Evolutionary conservation across 2,888 invertebrate species (phyloP).

Genomic region (Leptogaster cylindrica): DNA sequence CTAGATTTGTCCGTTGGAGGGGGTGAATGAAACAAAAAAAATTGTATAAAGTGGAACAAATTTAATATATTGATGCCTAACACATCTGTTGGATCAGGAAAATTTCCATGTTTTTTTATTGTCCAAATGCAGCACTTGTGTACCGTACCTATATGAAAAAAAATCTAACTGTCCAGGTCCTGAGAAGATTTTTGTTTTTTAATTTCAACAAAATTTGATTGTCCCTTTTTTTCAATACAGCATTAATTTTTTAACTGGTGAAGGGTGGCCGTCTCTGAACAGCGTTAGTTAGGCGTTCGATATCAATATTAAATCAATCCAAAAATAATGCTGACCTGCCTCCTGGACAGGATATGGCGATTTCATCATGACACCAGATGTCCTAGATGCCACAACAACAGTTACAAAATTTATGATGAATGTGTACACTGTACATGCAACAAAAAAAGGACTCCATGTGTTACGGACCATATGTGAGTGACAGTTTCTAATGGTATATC

Average conservation of each 20-base stretch:
- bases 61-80: conserved; percentile 38
- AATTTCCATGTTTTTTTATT: conserved; percentile 18
- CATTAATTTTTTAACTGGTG: conserved; percentile 6
- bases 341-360: neutral
- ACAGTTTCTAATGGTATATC: conserved; percentile 20
- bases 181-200: too few species aligned
- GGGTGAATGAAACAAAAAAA: conserved; percentile 11
- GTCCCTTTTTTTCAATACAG: neutral
- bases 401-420: too few species aligned
- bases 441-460: too few species aligned
- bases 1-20: conserved; percentile 12
- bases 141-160: too few species aligned
- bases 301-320: conserved; percentile 32
- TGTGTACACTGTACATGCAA: too few species aligned
- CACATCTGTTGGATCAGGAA: conserved; percentile 39
- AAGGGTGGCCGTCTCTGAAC: neutral
- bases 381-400: neutral
- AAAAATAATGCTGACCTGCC: conserved; percentile 26
- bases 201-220: too few species aligned
- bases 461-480: conserved; percentile 10
- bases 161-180: too few species aligned
- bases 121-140: neutral
- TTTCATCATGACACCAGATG: neutral
- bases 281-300: neutral
- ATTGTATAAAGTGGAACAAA: conserved; percentile 28